Evolutionary conservation across 2,888 invertebrate genomes (phyloP).

Genomic region (Perithous albicinctus): DNA sequence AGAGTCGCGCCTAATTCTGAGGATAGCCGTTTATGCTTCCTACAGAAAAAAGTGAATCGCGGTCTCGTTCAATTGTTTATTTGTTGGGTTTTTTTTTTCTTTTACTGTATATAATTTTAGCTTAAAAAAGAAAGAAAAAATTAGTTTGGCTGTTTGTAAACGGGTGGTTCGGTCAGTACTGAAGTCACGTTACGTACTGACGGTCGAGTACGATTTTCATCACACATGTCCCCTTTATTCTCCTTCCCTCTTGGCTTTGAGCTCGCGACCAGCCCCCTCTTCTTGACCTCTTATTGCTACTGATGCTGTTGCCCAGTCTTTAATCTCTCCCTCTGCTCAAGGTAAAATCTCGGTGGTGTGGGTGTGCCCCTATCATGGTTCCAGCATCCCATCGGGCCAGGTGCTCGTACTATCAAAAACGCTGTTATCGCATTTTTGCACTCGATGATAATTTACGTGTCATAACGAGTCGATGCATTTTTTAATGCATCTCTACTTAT

Average conservation of each 20-base stretch:
- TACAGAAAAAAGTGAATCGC: conserved; percentile 7
- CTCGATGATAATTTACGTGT: neutral
- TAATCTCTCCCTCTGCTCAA: neutral
- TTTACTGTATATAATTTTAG: neutral
- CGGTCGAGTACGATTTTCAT: conserved; percentile 68
- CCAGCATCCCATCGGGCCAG: neutral
- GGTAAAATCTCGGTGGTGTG: neutral
- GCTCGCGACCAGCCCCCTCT: conserved; percentile 56
- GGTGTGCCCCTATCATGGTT: neutral
- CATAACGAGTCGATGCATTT: too few relatives aligned
- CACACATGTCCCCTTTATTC: conserved; percentile 71
- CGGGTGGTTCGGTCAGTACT: conserved; percentile 37
- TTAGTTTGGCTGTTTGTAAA: neutral
- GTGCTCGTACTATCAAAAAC: neutral
- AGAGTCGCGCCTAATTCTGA: neutral
- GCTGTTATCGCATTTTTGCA: neutral
- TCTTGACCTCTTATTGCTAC: conserved; percentile 46
- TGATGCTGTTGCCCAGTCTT: conserved; percentile 1
- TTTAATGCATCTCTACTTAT: too few relatives aligned
- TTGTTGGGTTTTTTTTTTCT: neutral
- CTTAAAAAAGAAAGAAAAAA: conserved; percentile 1
- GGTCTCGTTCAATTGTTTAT: neutral
- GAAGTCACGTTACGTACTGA: conserved; percentile 59
- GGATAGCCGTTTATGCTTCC: neutral
- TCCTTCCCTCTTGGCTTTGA: conserved; percentile 69